Evolutionary conservation across 1,140 invertebrate genomes (phyloP).

Genomic region (Pentalonia nigronervosa): DNA sequence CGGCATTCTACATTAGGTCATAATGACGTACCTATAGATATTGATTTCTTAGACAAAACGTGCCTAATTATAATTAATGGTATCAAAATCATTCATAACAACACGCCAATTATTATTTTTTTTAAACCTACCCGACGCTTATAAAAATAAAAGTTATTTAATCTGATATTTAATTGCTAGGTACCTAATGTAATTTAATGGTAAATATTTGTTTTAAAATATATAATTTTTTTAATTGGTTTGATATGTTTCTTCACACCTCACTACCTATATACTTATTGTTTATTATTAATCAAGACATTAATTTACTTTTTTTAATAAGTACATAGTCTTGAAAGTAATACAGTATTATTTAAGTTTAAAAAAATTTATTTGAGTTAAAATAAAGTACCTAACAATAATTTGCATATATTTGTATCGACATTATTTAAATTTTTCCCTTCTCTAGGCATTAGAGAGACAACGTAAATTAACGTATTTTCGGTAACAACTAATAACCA

Average conservation of each 20-base stretch:
- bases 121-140: not conserved
- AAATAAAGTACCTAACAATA: not conserved
- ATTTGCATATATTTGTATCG: not conserved
- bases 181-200: not conserved
- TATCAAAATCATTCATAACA: not conserved
- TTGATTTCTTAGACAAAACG: not conserved
- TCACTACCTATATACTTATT: not conserved
- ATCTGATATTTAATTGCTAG: not conserved
- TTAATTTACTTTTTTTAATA: not conserved
- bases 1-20: not conserved
- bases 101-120: not conserved
- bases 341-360: no score
- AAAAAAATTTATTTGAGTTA: not conserved
- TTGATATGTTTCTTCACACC: not conserved
- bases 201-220: not conserved
- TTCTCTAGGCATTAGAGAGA: not conserved
- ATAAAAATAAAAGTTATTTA: not conserved
- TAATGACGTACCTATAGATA: not conserved
- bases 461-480: conserved; percentile 7
- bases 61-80: not conserved
- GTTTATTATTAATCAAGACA: not conserved
- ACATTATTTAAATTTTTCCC: not conserved
- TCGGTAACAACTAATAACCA: not conserved
- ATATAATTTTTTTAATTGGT: not conserved
- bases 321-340: not conserved